A percentile compares a stretch with the other conserved stretches of the same genome.
phyloP scores from a whole-genome alignment of 2,113 vertebrate species.

The Ptilonorhynchus violaceus region DNA sequence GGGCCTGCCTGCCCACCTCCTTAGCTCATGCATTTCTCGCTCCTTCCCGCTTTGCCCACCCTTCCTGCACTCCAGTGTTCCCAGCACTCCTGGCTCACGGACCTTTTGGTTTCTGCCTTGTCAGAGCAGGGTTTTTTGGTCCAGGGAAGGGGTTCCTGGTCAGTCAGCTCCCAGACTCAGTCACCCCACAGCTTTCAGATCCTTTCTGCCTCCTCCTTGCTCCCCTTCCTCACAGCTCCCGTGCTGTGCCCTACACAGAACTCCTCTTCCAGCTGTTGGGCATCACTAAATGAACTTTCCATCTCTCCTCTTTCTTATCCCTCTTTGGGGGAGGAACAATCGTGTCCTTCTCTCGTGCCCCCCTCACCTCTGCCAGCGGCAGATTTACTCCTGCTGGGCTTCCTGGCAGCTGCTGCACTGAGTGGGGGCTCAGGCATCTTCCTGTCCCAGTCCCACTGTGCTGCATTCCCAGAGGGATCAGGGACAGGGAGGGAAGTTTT shows the following conservation, averaged over 20 bases:
- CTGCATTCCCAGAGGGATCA: background rate
- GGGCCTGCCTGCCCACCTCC: background rate
- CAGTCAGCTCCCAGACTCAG: background rate
- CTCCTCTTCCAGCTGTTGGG: background rate
- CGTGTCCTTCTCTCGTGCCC: background rate
- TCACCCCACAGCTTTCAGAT: background rate
- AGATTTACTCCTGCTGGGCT: constrained; percentile 39
- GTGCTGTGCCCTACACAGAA: fast-evolving
- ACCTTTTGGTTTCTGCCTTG: background rate
- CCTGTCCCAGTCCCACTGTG: background rate
- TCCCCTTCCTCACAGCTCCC: background rate
- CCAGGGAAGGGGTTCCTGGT: background rate
- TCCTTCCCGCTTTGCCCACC: background rate
- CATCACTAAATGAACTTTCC: background rate
- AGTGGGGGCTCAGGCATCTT: background rate
- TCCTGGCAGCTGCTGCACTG: constrained; percentile 44
- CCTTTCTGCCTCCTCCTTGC: background rate
- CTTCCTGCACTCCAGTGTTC: background rate
- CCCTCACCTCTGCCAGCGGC: background rate
- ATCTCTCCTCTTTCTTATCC: background rate
- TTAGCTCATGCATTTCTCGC: background rate
- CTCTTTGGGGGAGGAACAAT: background rate
- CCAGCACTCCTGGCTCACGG: background rate
- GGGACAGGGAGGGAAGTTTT: background rate
- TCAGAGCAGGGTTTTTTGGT: fast-evolving